phyloP scores from a whole-genome alignment of 2,888 invertebrate genomes.

The Aleiodes leptofemur region DNA sequence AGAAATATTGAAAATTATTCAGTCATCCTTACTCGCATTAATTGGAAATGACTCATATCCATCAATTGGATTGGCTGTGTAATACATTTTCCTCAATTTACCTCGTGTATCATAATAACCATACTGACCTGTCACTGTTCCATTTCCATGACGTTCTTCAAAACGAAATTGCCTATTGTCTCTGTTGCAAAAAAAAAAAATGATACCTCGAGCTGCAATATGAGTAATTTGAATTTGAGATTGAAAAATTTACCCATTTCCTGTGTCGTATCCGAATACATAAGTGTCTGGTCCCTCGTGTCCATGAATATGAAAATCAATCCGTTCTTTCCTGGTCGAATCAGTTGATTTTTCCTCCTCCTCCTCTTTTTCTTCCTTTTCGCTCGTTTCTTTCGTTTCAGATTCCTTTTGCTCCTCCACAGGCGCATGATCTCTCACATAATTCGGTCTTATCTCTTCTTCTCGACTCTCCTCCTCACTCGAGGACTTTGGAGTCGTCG shows the following conservation, averaged over 20 bases:
- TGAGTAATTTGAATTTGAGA: not conserved
- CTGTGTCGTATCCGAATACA: conserved; percentile 90
- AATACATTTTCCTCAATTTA: conserved; percentile 86
- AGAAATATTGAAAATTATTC: not conserved
- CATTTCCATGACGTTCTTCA: conserved; percentile 86
- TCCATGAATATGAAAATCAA: conserved; percentile 88
- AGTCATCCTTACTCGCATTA: not conserved
- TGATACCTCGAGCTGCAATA: conserved; percentile 6
- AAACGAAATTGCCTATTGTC: conserved; percentile 88
- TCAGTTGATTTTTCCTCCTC: conserved; percentile 27
- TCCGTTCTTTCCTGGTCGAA: conserved; percentile 75
- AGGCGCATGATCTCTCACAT: conserved; percentile 65
- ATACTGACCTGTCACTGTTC: conserved; percentile 87
- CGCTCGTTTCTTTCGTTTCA: conserved; percentile 29
- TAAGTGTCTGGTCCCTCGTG: conserved; percentile 89
- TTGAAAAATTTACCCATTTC: conserved; percentile 82
- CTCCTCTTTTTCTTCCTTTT: conserved; percentile 35
- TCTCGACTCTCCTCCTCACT: conserved; percentile 44
- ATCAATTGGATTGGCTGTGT: conserved; percentile 83
- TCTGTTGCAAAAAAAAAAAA: conserved; percentile 74
- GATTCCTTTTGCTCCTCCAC: conserved; percentile 36
- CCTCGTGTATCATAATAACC: conserved; percentile 87
- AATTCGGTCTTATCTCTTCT: conserved; percentile 49
- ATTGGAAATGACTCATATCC: conserved; percentile 79
- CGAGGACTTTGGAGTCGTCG: conserved; percentile 33